These are phyloP conservation scores for Neodiprion pinetum DNA, from an alignment of 1,140 invertebrate genomes.

Conservation along the genomic window DNA sequence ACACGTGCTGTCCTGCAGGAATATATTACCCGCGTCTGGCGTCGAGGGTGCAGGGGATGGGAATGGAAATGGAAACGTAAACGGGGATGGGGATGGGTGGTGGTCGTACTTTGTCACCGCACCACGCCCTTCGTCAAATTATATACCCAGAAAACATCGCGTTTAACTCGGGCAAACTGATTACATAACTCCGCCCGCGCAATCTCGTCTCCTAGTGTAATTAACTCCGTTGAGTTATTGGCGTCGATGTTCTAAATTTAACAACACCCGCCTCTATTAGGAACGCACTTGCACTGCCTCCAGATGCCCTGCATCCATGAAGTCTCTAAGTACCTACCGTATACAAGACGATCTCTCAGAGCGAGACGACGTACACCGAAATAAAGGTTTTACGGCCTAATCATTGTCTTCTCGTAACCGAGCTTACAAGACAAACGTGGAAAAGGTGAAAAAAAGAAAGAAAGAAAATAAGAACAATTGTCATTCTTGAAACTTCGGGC, in stretches of 20 bases:
- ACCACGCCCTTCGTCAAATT: conserved; percentile 36
- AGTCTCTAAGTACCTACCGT: no score
- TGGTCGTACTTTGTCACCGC: conserved; percentile 41
- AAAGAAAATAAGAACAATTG: no score
- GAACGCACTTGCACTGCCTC: not conserved
- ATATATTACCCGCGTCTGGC: not conserved
- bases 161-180: not conserved
- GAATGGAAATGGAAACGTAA: not conserved
- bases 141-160: conserved; percentile 2
- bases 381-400: no score
- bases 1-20: conserved; percentile 10
- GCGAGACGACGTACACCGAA: no score
- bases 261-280: not conserved
- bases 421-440: no score
- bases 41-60: not conserved
- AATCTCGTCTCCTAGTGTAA: conserved; percentile 11
- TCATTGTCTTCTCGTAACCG: no score
- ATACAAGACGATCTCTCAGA: no score
- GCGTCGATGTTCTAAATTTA: not conserved
- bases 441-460: no score
- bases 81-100: conserved; percentile 27
- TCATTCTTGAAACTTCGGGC: no score
- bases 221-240: conserved; percentile 13
- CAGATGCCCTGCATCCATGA: no score
- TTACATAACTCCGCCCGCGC: conserved; percentile 9